Conservation (phyloP, 2,113 vertebrate species). For the Megaceryle torquata region DNA sequence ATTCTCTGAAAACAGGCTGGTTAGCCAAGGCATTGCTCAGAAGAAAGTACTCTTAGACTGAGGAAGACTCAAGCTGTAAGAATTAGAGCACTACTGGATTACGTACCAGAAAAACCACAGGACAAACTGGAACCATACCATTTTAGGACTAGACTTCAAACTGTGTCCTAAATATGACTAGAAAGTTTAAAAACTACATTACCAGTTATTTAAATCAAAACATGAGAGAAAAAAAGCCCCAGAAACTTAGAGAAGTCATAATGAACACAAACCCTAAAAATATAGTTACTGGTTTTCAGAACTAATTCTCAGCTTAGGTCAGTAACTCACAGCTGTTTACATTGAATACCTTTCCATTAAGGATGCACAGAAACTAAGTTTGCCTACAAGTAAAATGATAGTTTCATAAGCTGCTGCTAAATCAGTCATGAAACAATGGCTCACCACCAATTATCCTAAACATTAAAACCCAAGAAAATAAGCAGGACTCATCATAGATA, state of each 20-base stretch:
- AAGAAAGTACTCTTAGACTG: neutral
- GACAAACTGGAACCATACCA: neutral
- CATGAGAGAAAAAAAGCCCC: neutral
- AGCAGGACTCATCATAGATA: neutral
- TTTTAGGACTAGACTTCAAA: conserved; percentile 7
- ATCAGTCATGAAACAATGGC: neutral
- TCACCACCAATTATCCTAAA: neutral
- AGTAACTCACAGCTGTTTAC: neutral
- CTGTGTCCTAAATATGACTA: neutral
- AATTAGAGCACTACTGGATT: neutral
- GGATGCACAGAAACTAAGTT: neutral
- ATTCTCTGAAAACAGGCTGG: neutral
- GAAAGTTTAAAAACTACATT: neutral
- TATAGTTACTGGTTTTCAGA: neutral
- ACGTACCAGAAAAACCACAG: neutral
- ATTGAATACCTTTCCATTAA: neutral
- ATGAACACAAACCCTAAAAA: neutral
- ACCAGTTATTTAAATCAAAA: neutral
- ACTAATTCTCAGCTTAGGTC: neutral
- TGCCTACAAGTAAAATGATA: neutral
- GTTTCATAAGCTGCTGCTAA: neutral
- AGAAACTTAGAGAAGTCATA: neutral
- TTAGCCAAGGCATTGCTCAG: neutral
- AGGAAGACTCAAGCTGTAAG: neutral
- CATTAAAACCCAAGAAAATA: neutral